phyloP scores from a whole-genome alignment of 2,113 vertebrate species.

The Prunella himalayana region DNA sequence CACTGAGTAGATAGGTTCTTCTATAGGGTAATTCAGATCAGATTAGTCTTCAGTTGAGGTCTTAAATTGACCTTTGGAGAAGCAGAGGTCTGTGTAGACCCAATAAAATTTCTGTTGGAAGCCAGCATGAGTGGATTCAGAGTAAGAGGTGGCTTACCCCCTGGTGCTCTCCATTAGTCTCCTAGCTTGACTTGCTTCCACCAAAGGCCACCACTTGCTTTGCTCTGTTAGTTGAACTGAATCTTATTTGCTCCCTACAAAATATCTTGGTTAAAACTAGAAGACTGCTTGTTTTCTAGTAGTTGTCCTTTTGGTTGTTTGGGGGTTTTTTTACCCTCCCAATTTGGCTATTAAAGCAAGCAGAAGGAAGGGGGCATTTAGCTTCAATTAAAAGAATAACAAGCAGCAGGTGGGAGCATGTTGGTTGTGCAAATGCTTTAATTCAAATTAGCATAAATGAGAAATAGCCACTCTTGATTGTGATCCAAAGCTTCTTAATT shows the following conservation, averaged over 20 bases:
- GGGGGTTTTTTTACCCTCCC: neutral
- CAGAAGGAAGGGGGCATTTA: neutral
- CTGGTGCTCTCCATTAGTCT: neutral
- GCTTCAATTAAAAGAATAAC: neutral
- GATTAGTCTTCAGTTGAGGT: neutral
- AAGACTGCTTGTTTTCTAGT: neutral
- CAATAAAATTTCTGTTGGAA: neutral
- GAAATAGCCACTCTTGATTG: neutral
- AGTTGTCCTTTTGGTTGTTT: neutral
- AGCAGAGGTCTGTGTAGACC: neutral
- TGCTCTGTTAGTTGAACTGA: neutral
- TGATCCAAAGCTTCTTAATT: neutral
- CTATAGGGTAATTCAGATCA: neutral
- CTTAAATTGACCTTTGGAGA: neutral
- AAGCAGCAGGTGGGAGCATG: neutral
- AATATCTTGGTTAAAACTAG: neutral
- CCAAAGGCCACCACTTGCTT: neutral
- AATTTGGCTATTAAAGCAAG: neutral
- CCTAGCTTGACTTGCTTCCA: neutral
- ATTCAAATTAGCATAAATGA: neutral
- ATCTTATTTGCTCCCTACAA: neutral
- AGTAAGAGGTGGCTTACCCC: neutral
- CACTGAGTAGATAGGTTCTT: neutral
- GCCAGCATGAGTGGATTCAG: fast-evolving
- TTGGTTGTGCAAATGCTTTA: neutral